Evolutionary conservation across 1,140 invertebrate genomes (phyloP).

Genomic region (Ericerus pela): DNA sequence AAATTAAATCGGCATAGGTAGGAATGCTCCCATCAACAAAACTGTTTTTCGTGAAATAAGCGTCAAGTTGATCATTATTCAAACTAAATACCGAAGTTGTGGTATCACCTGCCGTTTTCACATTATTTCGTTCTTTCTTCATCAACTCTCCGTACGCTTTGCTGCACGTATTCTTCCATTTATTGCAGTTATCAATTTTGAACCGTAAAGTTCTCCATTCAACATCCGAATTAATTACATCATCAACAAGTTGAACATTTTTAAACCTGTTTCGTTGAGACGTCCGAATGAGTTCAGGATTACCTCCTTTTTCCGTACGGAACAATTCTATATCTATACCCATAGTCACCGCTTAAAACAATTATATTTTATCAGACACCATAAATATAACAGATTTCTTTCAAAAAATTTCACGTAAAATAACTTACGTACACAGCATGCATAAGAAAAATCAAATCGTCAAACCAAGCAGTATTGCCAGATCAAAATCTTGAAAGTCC

Average conservation of each 20-base stretch:
- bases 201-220: conserved; percentile 82
- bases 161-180: conserved; percentile 89
- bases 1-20: conserved; percentile 20
- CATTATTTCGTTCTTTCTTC: conserved; percentile 40
- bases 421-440: too few relatives aligned
- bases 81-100: background rate
- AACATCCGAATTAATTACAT: conserved; percentile 74
- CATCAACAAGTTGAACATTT: conserved; percentile 80
- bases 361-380: too few relatives aligned
- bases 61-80: conserved; percentile 20
- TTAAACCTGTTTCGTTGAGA: conserved; percentile 89
- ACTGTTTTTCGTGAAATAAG: conserved; percentile 24
- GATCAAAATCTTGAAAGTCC: too few relatives aligned
- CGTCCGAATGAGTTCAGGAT: conserved; percentile 76
- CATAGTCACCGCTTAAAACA: too few relatives aligned
- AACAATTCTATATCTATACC: conserved; percentile 97
- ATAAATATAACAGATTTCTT: too few relatives aligned
- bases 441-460: too few relatives aligned
- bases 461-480: too few relatives aligned
- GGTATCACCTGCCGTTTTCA: background rate
- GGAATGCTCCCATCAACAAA: conserved; percentile 26
- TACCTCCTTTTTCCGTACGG: conserved; percentile 84
- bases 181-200: conserved; percentile 83
- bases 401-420: too few relatives aligned
- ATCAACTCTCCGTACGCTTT: conserved; percentile 96